Conservation (phyloP, 2,113 vertebrate species). For the Meles meles region DNA sequence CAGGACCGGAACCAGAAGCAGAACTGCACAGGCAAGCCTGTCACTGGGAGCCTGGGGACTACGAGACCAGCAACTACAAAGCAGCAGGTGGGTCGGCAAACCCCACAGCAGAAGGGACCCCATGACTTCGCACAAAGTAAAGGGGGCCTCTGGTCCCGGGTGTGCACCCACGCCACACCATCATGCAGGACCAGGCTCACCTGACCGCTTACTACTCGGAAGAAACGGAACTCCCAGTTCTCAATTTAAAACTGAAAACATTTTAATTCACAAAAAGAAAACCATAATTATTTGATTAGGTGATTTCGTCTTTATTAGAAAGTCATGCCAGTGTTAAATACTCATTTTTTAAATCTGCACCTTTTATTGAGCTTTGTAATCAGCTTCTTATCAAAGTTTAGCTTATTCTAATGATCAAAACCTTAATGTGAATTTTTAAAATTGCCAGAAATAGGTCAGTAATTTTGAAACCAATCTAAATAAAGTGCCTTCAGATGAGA, state of each 20-base stretch:
- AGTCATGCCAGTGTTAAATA: constrained; percentile 55
- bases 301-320: constrained; percentile 60
- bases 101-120: neutral
- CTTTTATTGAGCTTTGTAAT: constrained; percentile 18
- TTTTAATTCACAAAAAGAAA: constrained; percentile 48
- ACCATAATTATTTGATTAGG: constrained; percentile 42
- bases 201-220: neutral
- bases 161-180: accelerated
- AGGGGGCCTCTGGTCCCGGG: neutral
- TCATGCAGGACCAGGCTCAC: neutral
- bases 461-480: constrained; percentile 53
- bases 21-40: neutral
- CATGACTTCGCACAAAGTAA: neutral
- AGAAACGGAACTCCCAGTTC: constrained; percentile 6
- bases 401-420: constrained; percentile 69
- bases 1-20: neutral
- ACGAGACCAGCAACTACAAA: neutral
- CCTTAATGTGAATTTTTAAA: constrained; percentile 54
- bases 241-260: constrained; percentile 49
- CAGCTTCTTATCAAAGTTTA: constrained; percentile 34
- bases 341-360: neutral
- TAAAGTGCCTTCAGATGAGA: constrained; percentile 27
- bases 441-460: constrained; percentile 49
- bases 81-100: neutral
- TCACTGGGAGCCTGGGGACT: neutral